These are phyloP conservation scores for Chiloscyllium punctatum DNA, from an alignment of 2,797 vertebrate genomes.

Conservation along the genomic window DNA sequence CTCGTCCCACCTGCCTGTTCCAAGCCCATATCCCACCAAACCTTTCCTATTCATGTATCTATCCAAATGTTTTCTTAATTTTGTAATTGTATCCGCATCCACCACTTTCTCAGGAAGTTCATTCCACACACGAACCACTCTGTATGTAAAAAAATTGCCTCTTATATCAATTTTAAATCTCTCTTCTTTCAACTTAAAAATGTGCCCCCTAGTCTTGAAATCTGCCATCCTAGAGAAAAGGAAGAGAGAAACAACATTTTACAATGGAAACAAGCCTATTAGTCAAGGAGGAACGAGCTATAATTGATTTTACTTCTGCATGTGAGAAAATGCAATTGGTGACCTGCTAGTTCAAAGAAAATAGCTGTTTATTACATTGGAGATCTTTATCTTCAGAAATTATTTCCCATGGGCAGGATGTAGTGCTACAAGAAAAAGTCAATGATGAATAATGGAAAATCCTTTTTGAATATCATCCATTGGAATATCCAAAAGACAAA, in stretches of 20 bases:
- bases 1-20: no score
- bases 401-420: neutral
- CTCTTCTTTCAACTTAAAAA: no score
- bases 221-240: neutral
- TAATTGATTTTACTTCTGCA: neutral
- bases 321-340: neutral
- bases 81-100: no score
- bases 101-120: no score
- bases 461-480: neutral
- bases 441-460: neutral
- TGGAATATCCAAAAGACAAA: slow-evolving; percentile 16
- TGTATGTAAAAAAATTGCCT: no score
- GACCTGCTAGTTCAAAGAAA: neutral
- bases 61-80: no score
- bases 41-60: no score
- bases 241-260: neutral
- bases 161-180: no score
- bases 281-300: neutral
- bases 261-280: neutral
- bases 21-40: no score
- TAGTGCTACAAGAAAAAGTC: neutral
- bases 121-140: no score
- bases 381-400: neutral
- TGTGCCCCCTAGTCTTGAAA: no score
- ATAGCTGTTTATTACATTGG: neutral